These are phyloP conservation scores for Ganaspis brasiliensis DNA, from an alignment of 2,888 invertebrate genomes.

Conservation along the genomic window DNA sequence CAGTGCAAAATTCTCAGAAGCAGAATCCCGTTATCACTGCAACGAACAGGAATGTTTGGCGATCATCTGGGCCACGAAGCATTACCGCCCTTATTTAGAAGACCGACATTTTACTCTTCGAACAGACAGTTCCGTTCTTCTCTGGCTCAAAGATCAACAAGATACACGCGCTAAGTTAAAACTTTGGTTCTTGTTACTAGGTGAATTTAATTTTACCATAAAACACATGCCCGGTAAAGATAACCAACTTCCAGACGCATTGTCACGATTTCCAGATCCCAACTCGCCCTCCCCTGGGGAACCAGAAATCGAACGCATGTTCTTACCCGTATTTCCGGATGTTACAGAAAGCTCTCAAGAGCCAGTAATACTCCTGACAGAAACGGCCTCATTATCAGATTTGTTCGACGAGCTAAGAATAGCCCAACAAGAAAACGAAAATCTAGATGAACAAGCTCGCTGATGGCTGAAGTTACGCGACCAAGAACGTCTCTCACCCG, in stretches of 20 bases:
- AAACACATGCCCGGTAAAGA: background rate
- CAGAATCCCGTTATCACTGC: conserved; percentile 49
- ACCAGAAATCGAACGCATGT: background rate
- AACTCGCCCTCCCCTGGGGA: background rate
- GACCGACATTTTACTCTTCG: conserved; percentile 51
- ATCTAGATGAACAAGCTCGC: too few species aligned
- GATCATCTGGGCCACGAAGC: conserved; percentile 46
- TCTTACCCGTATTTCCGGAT: background rate
- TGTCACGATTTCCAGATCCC: background rate
- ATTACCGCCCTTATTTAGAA: conserved; percentile 43
- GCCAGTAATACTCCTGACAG: background rate
- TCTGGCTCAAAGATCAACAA: background rate
- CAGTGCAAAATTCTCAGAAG: conserved; percentile 48
- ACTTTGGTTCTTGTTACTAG: background rate
- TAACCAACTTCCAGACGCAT: background rate
- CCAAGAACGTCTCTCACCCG: too few species aligned
- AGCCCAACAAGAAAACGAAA: too few species aligned
- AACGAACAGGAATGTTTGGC: conserved; percentile 50
- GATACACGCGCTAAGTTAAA: conserved; percentile 17
- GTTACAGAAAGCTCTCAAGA: background rate
- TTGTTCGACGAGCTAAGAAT: too few species aligned
- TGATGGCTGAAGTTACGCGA: too few species aligned
- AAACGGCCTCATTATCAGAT: background rate
- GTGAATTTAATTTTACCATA: background rate
- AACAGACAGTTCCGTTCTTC: conserved; percentile 56